Conservation (phyloP, 2,113 vertebrate species). For the Sialia sialis region DNA sequence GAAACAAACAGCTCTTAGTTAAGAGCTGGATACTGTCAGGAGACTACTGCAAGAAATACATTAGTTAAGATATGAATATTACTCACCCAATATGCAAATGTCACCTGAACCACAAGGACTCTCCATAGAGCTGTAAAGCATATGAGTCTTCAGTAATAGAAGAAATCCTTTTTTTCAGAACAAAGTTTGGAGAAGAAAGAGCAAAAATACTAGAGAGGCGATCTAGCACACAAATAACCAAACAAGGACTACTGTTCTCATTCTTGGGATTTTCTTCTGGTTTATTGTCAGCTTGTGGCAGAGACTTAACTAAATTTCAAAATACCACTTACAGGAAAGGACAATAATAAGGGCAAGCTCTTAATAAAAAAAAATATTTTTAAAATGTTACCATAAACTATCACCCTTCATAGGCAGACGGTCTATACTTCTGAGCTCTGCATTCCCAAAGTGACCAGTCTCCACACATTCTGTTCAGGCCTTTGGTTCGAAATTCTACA, state of each 20-base stretch:
- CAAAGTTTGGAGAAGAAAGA: background rate
- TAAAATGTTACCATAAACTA: background rate
- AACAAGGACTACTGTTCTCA: background rate
- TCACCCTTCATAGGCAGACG: background rate
- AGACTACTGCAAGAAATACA: background rate
- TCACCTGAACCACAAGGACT: background rate
- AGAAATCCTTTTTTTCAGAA: background rate
- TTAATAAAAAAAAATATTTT: background rate
- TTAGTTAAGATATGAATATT: background rate
- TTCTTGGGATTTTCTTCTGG: background rate
- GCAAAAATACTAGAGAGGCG: background rate
- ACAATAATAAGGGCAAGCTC: background rate
- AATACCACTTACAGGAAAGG: background rate
- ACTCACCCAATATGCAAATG: background rate
- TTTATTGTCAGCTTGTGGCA: background rate
- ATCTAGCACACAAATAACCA: background rate
- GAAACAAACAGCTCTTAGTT: background rate
- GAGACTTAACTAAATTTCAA: background rate
- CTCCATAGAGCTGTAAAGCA: background rate
- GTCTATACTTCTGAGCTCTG: background rate
- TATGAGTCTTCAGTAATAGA: background rate
- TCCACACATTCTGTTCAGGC: background rate
- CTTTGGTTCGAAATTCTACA: background rate
- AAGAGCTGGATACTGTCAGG: background rate
- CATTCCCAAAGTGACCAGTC: background rate